phyloP scores from a whole-genome alignment of 2,888 invertebrate genomes.

The Eudemis profundana region DNA sequence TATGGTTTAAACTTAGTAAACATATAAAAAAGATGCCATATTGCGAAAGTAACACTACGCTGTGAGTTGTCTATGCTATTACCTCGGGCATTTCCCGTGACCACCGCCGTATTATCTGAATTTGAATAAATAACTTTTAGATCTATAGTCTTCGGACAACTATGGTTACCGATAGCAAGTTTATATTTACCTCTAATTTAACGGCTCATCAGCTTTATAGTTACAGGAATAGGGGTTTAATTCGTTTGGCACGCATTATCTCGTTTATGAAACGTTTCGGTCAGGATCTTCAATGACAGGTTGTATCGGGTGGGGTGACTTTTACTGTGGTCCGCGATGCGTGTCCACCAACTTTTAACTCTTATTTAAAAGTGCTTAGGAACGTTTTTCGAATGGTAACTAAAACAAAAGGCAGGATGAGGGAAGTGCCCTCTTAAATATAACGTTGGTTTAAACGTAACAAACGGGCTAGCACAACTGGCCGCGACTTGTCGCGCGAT shows the following conservation, averaged over 20 bases:
- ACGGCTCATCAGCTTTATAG: not conserved
- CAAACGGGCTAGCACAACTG: no score
- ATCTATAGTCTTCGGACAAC: slow-evolving; percentile 15
- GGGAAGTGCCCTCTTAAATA: slow-evolving; percentile 16
- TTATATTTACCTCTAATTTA: slow-evolving; percentile 1
- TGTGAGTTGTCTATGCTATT: slow-evolving; percentile 31
- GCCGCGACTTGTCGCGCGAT: no score
- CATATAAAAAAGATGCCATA: not conserved
- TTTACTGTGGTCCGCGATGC: slow-evolving; percentile 25
- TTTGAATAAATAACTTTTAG: slow-evolving; percentile 14
- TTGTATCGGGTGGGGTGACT: slow-evolving; percentile 22
- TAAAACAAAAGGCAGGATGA: slow-evolving; percentile 22
- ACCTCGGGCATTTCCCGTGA: slow-evolving; percentile 40
- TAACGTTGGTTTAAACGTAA: not conserved
- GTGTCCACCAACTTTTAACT: slow-evolving; percentile 6
- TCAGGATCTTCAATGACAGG: slow-evolving; percentile 35
- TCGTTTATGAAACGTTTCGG: not conserved
- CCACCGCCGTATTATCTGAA: slow-evolving; percentile 30
- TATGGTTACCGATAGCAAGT: not conserved
- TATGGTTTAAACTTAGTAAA: not conserved
- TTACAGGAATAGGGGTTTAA: not conserved
- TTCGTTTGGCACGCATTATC: not conserved
- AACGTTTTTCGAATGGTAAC: slow-evolving; percentile 7
- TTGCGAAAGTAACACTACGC: not conserved
- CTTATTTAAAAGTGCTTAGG: slow-evolving; percentile 2